These are phyloP conservation scores for Smittia sp. DNA, from an alignment of 2,888 invertebrate genomes.

Conservation along the genomic window DNA sequence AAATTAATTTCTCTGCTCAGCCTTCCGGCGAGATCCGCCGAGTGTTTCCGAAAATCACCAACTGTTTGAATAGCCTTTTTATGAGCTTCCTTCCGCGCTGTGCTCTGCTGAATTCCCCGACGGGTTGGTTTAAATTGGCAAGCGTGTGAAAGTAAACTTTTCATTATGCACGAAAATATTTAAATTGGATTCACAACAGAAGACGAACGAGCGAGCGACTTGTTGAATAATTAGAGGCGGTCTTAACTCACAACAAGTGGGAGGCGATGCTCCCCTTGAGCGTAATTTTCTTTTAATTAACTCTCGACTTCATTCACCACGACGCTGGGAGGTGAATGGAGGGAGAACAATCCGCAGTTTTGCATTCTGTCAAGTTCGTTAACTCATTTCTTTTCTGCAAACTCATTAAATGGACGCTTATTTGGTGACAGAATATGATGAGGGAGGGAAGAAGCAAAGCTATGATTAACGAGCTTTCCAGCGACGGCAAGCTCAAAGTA, in stretches of 20 bases:
- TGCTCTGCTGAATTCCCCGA: not conserved
- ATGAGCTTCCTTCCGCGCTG: too few species aligned
- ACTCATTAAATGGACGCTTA: not conserved
- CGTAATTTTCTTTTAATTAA: not conserved
- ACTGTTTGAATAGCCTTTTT: too few species aligned
- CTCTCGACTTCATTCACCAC: not conserved
- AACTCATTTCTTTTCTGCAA: not conserved
- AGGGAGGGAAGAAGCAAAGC: not conserved
- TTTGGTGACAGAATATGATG: not conserved
- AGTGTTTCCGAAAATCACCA: too few species aligned
- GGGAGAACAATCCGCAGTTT: not conserved
- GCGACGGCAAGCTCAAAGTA: too few species aligned
- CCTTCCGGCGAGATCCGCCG: too few species aligned
- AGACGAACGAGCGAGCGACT: not conserved
- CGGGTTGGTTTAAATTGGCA: not conserved
- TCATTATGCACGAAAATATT: not conserved
- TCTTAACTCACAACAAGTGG: not conserved
- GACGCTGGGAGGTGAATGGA: not conserved
- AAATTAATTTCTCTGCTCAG: too few species aligned
- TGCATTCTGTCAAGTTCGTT: not conserved
- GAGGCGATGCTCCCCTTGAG: not conserved
- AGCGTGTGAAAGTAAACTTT: constrained; percentile 2
- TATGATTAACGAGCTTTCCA: not conserved
- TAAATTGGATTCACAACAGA: not conserved
- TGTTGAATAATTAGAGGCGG: not conserved